Conservation (phyloP, 2,113 vertebrate genomes). For the Ginglymostoma cirratum region DNA sequence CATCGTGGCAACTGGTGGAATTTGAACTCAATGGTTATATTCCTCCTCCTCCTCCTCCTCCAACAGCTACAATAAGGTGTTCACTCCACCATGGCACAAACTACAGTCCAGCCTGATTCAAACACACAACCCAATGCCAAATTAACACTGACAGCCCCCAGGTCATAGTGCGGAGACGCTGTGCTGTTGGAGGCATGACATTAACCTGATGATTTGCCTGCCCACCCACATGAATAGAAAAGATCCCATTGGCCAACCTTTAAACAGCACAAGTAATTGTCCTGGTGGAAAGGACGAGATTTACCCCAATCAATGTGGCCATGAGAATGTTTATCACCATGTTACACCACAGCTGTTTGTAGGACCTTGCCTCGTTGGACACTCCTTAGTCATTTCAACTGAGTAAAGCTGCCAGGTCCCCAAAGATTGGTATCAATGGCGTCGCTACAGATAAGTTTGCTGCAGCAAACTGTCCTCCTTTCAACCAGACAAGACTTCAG, state of each 20-base stretch:
- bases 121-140: no score
- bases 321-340: no score
- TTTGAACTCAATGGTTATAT: neutral
- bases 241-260: neutral
- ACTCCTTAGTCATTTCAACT: neutral
- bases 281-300: no score
- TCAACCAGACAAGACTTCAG: constrained; percentile 9
- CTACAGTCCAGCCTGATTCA: no score
- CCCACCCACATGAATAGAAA: neutral
- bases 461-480: neutral
- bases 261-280: neutral
- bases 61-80: no score
- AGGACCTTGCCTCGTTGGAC: neutral
- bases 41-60: no score
- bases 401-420: neutral
- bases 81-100: no score
- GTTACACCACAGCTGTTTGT: neutral
- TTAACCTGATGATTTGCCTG: neutral
- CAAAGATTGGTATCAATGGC: neutral
- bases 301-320: no score
- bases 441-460: neutral
- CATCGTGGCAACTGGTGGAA: no score
- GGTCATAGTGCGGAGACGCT: no score
- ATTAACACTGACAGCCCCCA: no score
- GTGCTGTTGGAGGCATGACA: no score